These are phyloP conservation scores for Chrysina gloriosa DNA, from an alignment of 2,888 invertebrate species.

Conservation along the genomic window DNA sequence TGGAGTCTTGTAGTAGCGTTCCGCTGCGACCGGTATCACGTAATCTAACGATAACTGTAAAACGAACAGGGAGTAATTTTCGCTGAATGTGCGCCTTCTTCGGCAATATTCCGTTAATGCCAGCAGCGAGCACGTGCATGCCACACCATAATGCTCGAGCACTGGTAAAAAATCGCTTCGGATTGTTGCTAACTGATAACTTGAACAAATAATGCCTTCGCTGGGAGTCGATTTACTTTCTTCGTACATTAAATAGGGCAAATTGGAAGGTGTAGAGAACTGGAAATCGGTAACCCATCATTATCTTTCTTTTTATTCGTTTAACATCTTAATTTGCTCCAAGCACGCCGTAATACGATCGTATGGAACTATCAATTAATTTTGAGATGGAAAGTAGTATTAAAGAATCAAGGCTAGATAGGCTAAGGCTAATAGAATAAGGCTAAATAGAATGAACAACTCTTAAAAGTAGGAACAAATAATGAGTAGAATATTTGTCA, in stretches of 20 bases:
- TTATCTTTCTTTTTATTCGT: neutral
- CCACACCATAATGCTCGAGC: neutral
- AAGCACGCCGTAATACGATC: neutral
- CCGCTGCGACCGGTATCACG: neutral
- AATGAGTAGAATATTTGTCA: no score
- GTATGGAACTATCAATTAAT: no score
- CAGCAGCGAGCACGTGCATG: conserved; percentile 5
- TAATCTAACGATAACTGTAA: conserved; percentile 19
- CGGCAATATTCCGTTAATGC: neutral
- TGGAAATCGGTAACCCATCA: neutral
- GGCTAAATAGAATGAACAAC: no score
- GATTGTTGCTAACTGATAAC: neutral
- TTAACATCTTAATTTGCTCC: neutral
- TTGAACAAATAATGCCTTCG: neutral
- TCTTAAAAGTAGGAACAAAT: no score
- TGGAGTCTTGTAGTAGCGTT: conserved; percentile 5
- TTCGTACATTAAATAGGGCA: neutral
- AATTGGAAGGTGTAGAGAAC: neutral
- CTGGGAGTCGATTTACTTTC: no score
- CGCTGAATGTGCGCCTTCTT: conserved; percentile 20
- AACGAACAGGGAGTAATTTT: neutral
- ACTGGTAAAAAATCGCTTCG: neutral
- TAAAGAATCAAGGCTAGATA: no score
- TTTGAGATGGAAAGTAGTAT: neutral
- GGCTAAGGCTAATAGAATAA: no score